Conservation (phyloP, 2,888 invertebrate species). For the Acleris laterana region DNA sequence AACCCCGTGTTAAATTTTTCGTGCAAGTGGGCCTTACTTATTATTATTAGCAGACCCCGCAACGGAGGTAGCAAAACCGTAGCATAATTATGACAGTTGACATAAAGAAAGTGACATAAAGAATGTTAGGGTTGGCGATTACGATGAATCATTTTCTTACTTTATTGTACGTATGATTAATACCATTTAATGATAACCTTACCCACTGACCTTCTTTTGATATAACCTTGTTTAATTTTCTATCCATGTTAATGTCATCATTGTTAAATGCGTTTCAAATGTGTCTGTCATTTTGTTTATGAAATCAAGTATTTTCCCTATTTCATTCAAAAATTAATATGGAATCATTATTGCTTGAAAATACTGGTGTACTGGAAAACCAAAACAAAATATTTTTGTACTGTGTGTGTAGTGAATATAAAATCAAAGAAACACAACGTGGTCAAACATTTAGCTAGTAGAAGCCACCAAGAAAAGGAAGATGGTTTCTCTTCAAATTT, state of each 20-base stretch:
- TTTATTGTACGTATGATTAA: slow-evolving; percentile 12
- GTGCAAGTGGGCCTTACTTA: no score
- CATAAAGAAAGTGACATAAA: no score
- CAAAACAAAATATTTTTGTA: slow-evolving; percentile 9
- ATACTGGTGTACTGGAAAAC: slow-evolving; percentile 14
- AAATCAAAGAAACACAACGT: slow-evolving; percentile 11
- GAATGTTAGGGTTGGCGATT: slow-evolving; percentile 19
- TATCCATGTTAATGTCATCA: no score
- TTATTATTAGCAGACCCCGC: no score
- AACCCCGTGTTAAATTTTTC: no score
- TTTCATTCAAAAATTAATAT: not conserved
- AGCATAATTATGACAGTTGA: slow-evolving; percentile 18
- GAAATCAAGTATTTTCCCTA: no score
- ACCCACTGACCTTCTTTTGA: slow-evolving; percentile 12
- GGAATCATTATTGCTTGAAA: slow-evolving; percentile 15
- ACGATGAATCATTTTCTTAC: slow-evolving; percentile 11
- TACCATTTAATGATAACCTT: slow-evolving; percentile 7
- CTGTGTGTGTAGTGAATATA: slow-evolving; percentile 5
- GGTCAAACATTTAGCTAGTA: slow-evolving; percentile 4
- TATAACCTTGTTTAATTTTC: slow-evolving; percentile 8
- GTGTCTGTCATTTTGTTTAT: no score
- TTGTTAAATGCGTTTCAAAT: no score
- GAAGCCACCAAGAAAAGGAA: not conserved
- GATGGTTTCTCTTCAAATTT: not conserved
- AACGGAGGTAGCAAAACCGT: not conserved